phyloP scores from a whole-genome alignment of 2,113 vertebrate genomes.

The Bufo gargarizans region DNA sequence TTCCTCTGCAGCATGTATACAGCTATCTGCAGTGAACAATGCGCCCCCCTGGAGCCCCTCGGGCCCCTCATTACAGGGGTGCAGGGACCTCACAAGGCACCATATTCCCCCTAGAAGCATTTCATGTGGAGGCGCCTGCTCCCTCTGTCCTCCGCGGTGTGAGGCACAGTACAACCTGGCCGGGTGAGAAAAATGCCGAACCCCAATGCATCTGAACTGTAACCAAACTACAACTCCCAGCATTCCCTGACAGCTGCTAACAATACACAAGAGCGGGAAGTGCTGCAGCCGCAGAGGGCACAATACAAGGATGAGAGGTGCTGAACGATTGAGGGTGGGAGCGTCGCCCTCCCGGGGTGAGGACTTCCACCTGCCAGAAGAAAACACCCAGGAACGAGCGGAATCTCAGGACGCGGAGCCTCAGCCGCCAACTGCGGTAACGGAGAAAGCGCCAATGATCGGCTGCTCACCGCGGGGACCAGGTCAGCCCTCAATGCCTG shows the following conservation, averaged over 20 bases:
- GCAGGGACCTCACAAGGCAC: no score
- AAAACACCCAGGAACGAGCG: constrained; percentile 71
- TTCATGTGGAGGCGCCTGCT: no score
- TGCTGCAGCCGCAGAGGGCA: background rate
- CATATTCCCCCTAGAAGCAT: no score
- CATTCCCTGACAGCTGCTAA: background rate
- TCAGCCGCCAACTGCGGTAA: constrained; percentile 66
- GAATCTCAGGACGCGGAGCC: constrained; percentile 60
- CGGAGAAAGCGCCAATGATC: constrained; percentile 71
- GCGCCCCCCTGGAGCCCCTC: no score
- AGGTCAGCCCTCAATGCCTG: constrained; percentile 28
- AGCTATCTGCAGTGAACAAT: no score
- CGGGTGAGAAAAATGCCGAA: no score
- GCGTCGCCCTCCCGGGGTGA: background rate
- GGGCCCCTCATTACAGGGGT: no score
- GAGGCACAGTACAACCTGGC: no score
- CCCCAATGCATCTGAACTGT: background rate
- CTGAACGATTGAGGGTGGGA: constrained; percentile 63
- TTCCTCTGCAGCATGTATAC: no score
- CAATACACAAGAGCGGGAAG: background rate
- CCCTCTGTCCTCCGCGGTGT: no score
- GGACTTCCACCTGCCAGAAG: constrained; percentile 69
- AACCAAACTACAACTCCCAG: background rate
- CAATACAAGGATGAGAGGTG: background rate
- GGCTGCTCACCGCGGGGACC: constrained; percentile 69